Conservation (phyloP, 1,140 invertebrate genomes). For the Globodera ellingtonae region DNA sequence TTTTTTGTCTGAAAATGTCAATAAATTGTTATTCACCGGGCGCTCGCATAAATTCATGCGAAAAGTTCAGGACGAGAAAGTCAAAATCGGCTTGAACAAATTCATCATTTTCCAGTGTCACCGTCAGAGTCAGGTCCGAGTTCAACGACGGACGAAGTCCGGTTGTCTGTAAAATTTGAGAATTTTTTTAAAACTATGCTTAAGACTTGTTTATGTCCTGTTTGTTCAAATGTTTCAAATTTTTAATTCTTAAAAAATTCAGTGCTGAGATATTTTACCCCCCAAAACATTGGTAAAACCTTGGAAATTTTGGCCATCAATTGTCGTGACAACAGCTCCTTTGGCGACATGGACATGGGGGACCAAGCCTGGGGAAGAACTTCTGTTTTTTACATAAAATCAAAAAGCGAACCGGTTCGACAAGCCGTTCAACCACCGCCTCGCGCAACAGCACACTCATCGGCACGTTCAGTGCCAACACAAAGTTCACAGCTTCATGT, state of each 20-base stretch:
- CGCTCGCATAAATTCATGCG: conserved; percentile 43
- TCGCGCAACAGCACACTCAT: conserved; percentile 53
- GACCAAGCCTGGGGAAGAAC: conserved; percentile 17
- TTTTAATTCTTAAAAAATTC: neutral
- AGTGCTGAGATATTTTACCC: neutral
- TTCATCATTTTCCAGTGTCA: conserved; percentile 61
- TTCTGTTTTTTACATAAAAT: neutral
- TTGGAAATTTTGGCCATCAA: conserved; percentile 50
- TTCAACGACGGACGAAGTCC: conserved; percentile 50
- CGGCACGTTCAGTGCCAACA: conserved; percentile 59
- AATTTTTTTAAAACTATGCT: conserved; percentile 8
- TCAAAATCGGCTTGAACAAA: conserved; percentile 49
- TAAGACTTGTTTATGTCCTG: neutral
- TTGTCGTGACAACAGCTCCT: conserved; percentile 42
- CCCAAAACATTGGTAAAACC: conserved; percentile 33
- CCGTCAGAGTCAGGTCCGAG: conserved; percentile 58
- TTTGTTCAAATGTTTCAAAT: conserved; percentile 11
- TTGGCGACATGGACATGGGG: conserved; percentile 33
- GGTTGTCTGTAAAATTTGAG: conserved; percentile 42
- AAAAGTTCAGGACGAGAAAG: conserved; percentile 50
- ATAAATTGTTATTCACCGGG: conserved; percentile 26
- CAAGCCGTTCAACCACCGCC: conserved; percentile 20
- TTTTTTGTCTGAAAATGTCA: too few relatives aligned
- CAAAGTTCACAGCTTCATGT: conserved; percentile 56
- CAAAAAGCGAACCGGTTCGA: conserved; percentile 17